Base-by-base conservation (phyloP, 2,888 invertebrate genomes). In the Frankliniella fusca region DNA sequence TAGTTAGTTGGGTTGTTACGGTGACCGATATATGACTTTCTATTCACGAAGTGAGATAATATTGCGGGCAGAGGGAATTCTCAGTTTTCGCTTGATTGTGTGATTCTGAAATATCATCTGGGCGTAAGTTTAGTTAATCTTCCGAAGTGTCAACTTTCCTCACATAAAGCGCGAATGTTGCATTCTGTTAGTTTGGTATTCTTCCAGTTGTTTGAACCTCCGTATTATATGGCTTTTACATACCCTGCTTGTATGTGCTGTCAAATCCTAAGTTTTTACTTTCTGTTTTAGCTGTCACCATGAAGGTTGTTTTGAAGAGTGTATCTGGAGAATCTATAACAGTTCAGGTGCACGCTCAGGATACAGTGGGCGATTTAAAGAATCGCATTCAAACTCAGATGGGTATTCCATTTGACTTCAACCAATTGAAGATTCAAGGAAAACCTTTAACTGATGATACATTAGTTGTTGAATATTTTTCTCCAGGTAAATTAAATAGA, bases 271-370 rank as follows among this genome's bases (percentile, higher is more conserved):
- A 38, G 38, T 7, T 15, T 70, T 76, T 76, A 76, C 9, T 27
- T 27, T 10, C 27, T 27, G 8, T 76, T 76, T 80, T 23, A 82
- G 76, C 79, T 49, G 79, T 81, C 27, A 84, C 20, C 18, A 84
- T 85, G 84, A 85, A 85, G 82, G 82, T 85, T 18, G 84, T 85
- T 10, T 83, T 85, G 23, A 85, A 84, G 76, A 85, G 85, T 81
- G 84, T 84, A 48, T 83, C 83, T 61, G 85, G 85, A 11, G 85
- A 85, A 79, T 84, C 84, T 48, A 84, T 85, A 48, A 84, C 85
- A 18, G 83, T 85, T 28, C 83, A 84, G 23, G 84, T 85, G 20
- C 83, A 83, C 12, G 83, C 83, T 23, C 83, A 85, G 48, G 85
- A 85, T 70, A 85, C 85, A 79, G 84, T 85, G 80, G 49, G 83